Percentiles rank a stretch among this genome's conserved stretches.
phyloP scores from a whole-genome alignment of 2,797 vertebrate genomes.

The Forpus xanthops region DNA sequence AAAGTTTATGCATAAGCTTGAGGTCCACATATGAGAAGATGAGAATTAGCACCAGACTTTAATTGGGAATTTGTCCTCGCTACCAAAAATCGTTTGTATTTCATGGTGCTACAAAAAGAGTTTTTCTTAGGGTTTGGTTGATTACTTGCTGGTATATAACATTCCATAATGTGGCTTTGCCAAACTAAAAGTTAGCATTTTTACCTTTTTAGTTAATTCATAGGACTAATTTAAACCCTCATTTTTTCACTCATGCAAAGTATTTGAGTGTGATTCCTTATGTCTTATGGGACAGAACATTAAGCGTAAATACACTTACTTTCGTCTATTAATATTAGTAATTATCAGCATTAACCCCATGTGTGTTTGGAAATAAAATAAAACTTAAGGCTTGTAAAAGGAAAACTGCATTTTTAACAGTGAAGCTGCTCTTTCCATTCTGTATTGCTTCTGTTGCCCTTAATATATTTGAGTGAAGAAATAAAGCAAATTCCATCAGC shows the following conservation, averaged over 20 bases:
- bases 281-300: neutral
- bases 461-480: conserved; percentile 68
- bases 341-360: neutral
- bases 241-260: neutral
- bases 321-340: neutral
- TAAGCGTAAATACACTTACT: neutral
- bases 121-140: neutral
- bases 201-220: neutral
- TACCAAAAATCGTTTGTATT: neutral
- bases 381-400: neutral
- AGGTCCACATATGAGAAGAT: neutral
- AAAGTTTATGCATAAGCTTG: neutral
- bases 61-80: neutral
- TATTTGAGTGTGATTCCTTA: neutral
- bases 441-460: conserved; percentile 50
- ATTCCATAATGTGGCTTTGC: neutral
- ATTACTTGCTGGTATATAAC: neutral
- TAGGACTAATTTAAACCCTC: neutral
- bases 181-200: neutral
- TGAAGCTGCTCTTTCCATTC: conserved; percentile 4
- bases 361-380: neutral
- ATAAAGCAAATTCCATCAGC: conserved; percentile 60
- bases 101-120: neutral
- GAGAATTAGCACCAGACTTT: neutral
- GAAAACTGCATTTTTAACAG: neutral